Base-by-base conservation (phyloP, 1,140 invertebrate genomes). In the Centruroides sculpturatus region DNA sequence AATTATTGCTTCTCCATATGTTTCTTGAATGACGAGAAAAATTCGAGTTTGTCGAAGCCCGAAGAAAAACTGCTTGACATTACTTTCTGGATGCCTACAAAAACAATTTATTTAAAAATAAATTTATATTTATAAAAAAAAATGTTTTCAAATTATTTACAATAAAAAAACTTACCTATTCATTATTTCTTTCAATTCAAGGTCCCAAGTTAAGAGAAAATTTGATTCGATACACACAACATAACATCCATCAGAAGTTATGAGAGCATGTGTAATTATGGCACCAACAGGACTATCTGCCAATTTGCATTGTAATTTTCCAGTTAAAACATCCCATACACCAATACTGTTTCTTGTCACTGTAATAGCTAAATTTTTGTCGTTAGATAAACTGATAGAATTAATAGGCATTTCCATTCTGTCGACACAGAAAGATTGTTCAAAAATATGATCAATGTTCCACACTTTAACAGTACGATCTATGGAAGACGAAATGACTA, bases 401-500 rank as follows among this genome's bases (percentile, higher is more conserved):
- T 98, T 93, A 60, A 98, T 92, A 68, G 93, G 92, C 56, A 97
- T 76, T 71, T 98, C 95, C 71, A 97, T 92, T 54, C 93, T 78
- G 70, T 98, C 90, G 64, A 99, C 93, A 13, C 90, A 86, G 72
- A 97, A 88, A 4, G 98, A 92, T 77, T 97, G 90, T 71, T 98
- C 92, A 70, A 95, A 93, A 68, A 98, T 97, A 71, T 98, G 98
- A 71, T 98, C 93, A 61, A 98, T 94, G 74, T 98, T 98, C 95
- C 95, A 99, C 0, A 98, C 92, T 79, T 99, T 98, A 1, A 98
- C 93, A 2, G 92, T 93, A 63, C 93, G 82, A 75, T 99, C 95
- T 57, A 99, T 95, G 0, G 93, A 98, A 0, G 94, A 96, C 0
- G 94, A 76, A 23, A 80, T 95, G 46, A 98, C 88, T 41, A 94